Percentiles rank a stretch among this genome's conserved stretches.
phyloP scores from a whole-genome alignment of 2,888 invertebrate species.

The Tetanocera ferruginea region DNA sequence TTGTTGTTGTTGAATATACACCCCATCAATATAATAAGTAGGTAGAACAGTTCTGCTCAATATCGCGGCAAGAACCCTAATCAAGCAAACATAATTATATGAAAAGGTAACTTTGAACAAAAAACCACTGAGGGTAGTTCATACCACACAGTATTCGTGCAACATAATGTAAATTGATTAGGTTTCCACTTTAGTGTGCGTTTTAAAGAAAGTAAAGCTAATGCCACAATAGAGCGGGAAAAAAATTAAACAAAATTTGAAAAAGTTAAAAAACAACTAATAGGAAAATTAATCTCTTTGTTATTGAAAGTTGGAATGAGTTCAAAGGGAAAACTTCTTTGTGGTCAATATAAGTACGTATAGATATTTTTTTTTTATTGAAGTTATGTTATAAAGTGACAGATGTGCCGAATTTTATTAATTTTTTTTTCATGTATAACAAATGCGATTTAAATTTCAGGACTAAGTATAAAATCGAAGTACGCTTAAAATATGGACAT shows the following conservation, averaged over 20 bases:
- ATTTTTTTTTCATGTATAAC: not conserved
- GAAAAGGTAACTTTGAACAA: not conserved
- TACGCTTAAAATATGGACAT: not conserved
- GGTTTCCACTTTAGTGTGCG: not conserved
- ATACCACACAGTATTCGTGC: not conserved
- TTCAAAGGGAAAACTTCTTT: not conserved
- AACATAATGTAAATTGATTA: slow-evolving; percentile 19
- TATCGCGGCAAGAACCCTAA: not conserved
- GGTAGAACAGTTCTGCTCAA: not conserved
- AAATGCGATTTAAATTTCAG: not conserved
- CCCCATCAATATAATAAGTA: not conserved
- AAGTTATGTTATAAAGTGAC: not conserved
- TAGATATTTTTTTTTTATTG: not conserved
- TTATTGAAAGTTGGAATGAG: not conserved
- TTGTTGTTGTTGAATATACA: not conserved
- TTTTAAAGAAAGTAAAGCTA: not conserved
- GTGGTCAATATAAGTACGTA: not conserved
- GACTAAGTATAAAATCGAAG: not conserved
- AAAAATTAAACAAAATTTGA: not conserved
- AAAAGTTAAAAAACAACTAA: not conserved
- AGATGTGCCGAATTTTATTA: slow-evolving; percentile 3
- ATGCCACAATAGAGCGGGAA: not conserved
- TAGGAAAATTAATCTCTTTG: not conserved
- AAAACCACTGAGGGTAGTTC: not conserved
- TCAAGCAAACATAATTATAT: slow-evolving; percentile 8